Evolutionary conservation across 2,113 vertebrate genomes (phyloP).

Genomic region (Percina caprodes): DNA sequence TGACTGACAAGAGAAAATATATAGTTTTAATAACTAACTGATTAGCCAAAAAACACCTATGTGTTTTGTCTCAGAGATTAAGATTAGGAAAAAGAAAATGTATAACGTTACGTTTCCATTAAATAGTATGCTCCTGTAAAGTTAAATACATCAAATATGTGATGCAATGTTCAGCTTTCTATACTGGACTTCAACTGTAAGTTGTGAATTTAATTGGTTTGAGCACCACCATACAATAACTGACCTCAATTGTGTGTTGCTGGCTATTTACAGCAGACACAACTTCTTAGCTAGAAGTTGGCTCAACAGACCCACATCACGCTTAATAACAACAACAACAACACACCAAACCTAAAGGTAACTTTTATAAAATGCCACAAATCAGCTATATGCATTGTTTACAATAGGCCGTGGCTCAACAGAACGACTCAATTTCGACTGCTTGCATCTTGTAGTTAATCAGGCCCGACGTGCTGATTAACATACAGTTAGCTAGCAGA

Average conservation of each 20-base stretch:
- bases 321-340: neutral
- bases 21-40: neutral
- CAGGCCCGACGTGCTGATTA: conserved; percentile 63
- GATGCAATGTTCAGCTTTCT: neutral
- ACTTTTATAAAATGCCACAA: conserved; percentile 11
- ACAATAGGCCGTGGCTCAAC: conserved; percentile 27
- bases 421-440: conserved; percentile 66
- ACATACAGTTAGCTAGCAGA: conserved; percentile 53
- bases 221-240: neutral
- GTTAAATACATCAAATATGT: neutral
- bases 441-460: conserved; percentile 54
- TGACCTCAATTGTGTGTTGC: neutral
- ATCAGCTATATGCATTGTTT: conserved; percentile 35
- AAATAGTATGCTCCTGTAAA: neutral
- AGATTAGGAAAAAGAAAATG: too few relatives aligned
- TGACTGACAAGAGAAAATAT: neutral
- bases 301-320: neutral
- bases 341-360: neutral
- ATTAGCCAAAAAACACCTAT: neutral
- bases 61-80: too few relatives aligned
- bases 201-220: neutral
- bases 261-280: neutral
- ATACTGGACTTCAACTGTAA: neutral
- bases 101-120: neutral
- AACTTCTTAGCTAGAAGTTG: conserved; percentile 4